phyloP scores from a whole-genome alignment of 2,888 invertebrate species.

The Mesorhabditis sp. region DNA sequence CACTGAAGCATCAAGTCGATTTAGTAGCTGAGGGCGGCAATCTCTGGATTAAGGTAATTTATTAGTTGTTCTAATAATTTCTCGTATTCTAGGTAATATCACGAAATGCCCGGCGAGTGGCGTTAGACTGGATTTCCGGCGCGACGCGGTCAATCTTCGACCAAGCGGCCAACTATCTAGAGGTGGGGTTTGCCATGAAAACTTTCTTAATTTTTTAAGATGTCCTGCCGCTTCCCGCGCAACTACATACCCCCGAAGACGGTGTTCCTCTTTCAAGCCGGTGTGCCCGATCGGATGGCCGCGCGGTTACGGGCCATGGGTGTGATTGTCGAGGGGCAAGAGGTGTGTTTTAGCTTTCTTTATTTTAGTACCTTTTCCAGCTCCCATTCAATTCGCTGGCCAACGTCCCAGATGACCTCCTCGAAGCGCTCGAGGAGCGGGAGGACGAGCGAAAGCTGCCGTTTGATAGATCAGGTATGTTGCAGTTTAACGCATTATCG shows the following conservation, averaged over 20 bases:
- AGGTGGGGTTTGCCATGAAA: constrained; percentile 12
- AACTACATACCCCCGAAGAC: constrained; percentile 22
- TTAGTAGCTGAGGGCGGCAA: constrained; percentile 28
- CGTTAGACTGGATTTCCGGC: constrained; percentile 31
- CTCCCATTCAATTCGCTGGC: constrained; percentile 19
- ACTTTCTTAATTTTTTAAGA: constrained; percentile 14
- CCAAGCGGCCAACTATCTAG: constrained; percentile 23
- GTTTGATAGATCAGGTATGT: too few species aligned
- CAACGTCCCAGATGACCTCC: constrained; percentile 20
- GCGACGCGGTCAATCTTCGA: constrained; percentile 20
- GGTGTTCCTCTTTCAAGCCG: constrained; percentile 31
- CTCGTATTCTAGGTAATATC: constrained; percentile 25
- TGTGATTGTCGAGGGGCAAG: constrained; percentile 26
- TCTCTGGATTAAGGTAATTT: constrained; percentile 24
- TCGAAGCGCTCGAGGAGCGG: constrained; percentile 20
- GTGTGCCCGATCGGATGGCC: constrained; percentile 33
- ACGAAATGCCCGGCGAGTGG: constrained; percentile 27
- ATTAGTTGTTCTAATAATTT: too few species aligned
- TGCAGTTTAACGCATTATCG: too few species aligned
- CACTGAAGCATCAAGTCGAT: constrained; percentile 31
- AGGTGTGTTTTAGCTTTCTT: constrained; percentile 12
- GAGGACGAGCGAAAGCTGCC: not conserved
- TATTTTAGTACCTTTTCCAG: constrained; percentile 11
- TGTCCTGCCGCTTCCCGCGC: constrained; percentile 22
- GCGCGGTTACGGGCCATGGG: constrained; percentile 26